Base-by-base conservation (phyloP, 2,888 invertebrate genomes). In the Caenorhabditis wallacei region DNA sequence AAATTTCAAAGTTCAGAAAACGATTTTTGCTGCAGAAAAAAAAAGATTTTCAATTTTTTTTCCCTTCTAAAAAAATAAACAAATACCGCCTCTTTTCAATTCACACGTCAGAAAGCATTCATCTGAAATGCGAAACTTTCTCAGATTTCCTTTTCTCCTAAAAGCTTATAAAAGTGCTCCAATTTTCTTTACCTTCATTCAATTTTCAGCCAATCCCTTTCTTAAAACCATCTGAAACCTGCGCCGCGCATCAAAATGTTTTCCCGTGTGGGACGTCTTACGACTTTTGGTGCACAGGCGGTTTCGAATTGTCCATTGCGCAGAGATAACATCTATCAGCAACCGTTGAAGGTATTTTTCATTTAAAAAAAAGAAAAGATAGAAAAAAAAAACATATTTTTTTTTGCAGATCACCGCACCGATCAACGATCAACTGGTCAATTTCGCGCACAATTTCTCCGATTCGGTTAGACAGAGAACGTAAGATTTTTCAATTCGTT, bases 261-360 rank as follows among this genome's bases (percentile, higher is more conserved):
- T 63, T 82, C 82, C 59, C 82, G 82, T 20, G 82, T 82, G 66
- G 82, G 82, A 56, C 71, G 82, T 63, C 70, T 82, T 40, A 82
- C 82, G n/a, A 82, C 82, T 26, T 74, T 82, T 40, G 82, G 82
- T 56, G 82, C 82, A 16, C 82, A 82, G 35, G 82, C 82, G 46
- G 78, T 82, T 35, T 68, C 72, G 8, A 82, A 82, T 69, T 78
- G 81, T 66, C 81, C 81, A 46, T 56, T 82, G 43, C 72, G 82
- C 46, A 35, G 82, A 11, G 82, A 82, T 22, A 78, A 78, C 22
- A 72, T 68, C 37, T 79, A 71, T 78, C 72, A 78, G 66, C 78
- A 78, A 24, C 82, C 78, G 30, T 53, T 78, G 54, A 78, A 78
- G 69, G 78, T 78, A 54, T 56, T 37, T 35, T 26, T 22, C 30